Evolutionary conservation across 2,797 vertebrate species (phyloP).

Genomic region (Phataginus tetradactyla): DNA sequence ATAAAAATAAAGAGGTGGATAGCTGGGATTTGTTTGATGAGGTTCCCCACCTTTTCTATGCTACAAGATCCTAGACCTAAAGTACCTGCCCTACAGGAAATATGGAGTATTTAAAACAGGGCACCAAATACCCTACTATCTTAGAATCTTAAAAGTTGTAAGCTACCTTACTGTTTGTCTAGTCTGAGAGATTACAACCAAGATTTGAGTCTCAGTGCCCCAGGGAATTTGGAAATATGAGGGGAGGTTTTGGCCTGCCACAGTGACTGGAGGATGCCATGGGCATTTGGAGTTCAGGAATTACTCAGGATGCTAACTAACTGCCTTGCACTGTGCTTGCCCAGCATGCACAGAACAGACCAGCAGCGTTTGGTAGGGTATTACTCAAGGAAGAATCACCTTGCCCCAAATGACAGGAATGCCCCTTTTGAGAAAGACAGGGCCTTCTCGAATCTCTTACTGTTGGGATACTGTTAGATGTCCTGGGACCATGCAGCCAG

Average conservation of each 20-base stretch:
- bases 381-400: neutral
- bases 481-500: neutral
- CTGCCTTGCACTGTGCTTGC: neutral
- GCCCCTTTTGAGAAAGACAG: neutral
- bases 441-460: neutral
- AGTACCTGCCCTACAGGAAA: neutral
- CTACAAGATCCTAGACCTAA: neutral
- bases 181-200: neutral
- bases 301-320: neutral
- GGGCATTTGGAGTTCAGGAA: neutral
- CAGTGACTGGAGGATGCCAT: neutral
- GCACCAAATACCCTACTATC: neutral
- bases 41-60: neutral
- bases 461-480: neutral
- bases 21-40: neutral
- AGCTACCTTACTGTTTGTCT: neutral
- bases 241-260: neutral
- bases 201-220: neutral
- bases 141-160: neutral
- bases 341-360: neutral
- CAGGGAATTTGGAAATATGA: neutral
- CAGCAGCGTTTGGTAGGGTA: accelerated
- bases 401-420: neutral
- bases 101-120: neutral
- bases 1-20: neutral